Evolutionary conservation across 2,113 vertebrate species (phyloP).

Genomic region (Gavia stellata): DNA sequence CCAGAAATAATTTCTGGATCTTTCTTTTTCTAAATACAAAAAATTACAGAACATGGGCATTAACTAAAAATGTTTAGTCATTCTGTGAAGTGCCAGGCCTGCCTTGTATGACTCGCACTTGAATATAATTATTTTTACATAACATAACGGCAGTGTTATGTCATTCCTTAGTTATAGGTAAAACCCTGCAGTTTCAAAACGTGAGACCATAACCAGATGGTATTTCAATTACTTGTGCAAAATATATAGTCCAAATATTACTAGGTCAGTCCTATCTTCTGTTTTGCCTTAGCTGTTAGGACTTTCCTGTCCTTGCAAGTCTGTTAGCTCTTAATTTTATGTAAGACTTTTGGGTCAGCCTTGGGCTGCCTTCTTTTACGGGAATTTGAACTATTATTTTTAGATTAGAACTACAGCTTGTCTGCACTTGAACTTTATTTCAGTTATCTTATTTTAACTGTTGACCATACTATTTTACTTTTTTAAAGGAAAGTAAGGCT

Average conservation of each 20-base stretch:
- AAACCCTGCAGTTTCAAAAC: neutral
- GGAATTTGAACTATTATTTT: neutral
- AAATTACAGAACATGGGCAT: neutral
- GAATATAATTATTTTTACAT: neutral
- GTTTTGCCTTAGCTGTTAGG: neutral
- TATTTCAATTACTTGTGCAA: neutral
- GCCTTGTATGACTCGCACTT: neutral
- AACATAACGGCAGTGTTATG: neutral
- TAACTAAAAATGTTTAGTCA: neutral
- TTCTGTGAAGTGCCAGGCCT: neutral
- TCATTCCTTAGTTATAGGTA: neutral
- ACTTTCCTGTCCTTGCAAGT: neutral
- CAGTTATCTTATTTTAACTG: neutral
- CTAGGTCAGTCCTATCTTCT: neutral
- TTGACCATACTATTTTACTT: neutral
- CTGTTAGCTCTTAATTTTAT: neutral
- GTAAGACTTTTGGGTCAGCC: neutral
- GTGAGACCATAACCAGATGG: neutral
- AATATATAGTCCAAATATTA: neutral
- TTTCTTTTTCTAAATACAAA: neutral
- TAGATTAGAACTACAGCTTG: neutral
- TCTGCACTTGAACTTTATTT: neutral
- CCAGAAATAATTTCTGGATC: conserved; percentile 9
- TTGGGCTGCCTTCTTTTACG: neutral
- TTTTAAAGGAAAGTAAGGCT: neutral